Base-by-base conservation (phyloP, 2,888 invertebrate species). In the Sarcophaga subvicina region DNA sequence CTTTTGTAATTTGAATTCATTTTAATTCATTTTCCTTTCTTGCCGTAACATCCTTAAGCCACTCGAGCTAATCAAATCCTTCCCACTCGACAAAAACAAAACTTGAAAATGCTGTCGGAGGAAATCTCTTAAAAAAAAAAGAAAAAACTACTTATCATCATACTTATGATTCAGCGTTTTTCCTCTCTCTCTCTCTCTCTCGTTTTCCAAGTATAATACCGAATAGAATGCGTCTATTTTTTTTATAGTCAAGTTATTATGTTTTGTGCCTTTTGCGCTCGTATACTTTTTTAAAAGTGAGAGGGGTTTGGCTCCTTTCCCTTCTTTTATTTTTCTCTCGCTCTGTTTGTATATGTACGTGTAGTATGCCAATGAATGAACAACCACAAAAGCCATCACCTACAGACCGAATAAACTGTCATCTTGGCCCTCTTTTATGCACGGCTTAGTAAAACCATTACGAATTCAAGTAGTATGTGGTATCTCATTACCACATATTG, bases 341-440 rank as follows among this genome's bases (percentile, higher is more conserved):
- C 27, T 37, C 37, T 37, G 37, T 49, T 49, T 14, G 11, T 49
- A 12, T 14, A 14, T 49, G 17, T 14, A 14, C 4, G 54, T 54
- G 54, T 54, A 14, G 22, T 62, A 11, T 22, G 62, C n/a, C 62
- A 22, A 20, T 62, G n/a, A 20, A 62, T 62, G 11, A 20, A 62
- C 20, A 62, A 20, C 25, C 22, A 64, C 64, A 83, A 77, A 82
- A 82, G 77, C 79, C 83, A 73, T 83, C 78, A 83, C 79, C 83
- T 79, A 79, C 79, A 83, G 83, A 83, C 83, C 79, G 67, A 73
- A 79, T 79, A 73, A 79, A 75, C 73, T 75, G 83, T 83, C 78
- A 83, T 83, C 71, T 83, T 83, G 77, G 77, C 82, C 82, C 82
- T 71, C 70, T 80, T 80, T 73, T 62, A 54, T 54, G 17, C 17